phyloP scores from a whole-genome alignment of 2,797 vertebrate genomes.

The Sparus aurata region DNA sequence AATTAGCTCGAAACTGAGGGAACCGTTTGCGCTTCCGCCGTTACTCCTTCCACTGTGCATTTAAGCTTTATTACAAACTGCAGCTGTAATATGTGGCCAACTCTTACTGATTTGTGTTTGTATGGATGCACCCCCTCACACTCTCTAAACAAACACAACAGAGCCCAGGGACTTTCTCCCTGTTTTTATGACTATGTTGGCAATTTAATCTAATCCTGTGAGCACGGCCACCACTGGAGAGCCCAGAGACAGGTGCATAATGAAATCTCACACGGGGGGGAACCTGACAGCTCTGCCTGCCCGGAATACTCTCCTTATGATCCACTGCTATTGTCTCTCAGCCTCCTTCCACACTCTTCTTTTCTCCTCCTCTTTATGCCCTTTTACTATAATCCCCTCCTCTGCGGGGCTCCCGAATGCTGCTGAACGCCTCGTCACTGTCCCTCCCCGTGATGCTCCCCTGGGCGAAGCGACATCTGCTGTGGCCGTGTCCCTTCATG shows the following conservation, averaged over 20 bases:
- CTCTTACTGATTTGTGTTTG: conserved; percentile 25
- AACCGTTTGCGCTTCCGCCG: conserved; percentile 10
- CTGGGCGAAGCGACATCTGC: conserved; percentile 1
- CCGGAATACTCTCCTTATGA: conserved; percentile 45
- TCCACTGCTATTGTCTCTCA: conserved; percentile 42
- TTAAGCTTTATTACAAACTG: background rate
- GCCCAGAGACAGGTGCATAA: conserved; percentile 70
- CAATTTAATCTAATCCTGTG: conserved; percentile 71
- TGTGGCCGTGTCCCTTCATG: conserved; percentile 19
- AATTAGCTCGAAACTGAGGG: background rate
- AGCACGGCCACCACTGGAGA: conserved; percentile 53
- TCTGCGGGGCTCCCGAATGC: conserved; percentile 20
- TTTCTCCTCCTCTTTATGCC: conserved; percentile 31
- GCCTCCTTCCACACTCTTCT: conserved; percentile 3
- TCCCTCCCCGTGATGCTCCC: conserved; percentile 8
- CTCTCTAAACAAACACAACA: conserved; percentile 58
- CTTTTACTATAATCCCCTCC: conserved; percentile 19
- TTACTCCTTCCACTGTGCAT: conserved; percentile 5
- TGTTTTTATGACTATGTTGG: conserved; percentile 63
- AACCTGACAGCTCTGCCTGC: conserved; percentile 62
- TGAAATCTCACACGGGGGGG: conserved; percentile 70
- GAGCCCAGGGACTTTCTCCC: conserved; percentile 43
- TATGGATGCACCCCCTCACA: conserved; percentile 7
- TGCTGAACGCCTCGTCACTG: conserved; percentile 28
- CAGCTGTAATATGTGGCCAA: conserved; percentile 6